A percentile compares a stretch with the other conserved stretches of the same genome.
Conservation (phyloP, 1,140 invertebrate species). For the Saxidomus purpurata region DNA sequence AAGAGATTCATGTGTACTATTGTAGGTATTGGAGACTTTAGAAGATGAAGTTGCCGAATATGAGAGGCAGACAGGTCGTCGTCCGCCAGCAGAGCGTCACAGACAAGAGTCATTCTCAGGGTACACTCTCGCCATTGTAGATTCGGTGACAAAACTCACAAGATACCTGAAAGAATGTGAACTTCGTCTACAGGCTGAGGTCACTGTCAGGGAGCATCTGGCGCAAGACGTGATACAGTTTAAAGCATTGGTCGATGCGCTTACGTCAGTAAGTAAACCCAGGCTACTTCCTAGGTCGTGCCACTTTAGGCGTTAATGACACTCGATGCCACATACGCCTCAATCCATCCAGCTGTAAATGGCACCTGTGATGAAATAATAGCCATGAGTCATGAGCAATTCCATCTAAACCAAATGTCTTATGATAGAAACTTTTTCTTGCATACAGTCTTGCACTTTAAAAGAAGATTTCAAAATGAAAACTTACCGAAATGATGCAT, state of each 20-base stretch:
- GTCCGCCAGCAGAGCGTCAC: slow-evolving; percentile 73
- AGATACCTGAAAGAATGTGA: slow-evolving; percentile 84
- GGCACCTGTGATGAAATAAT: too few relatives aligned
- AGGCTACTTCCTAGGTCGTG: too few relatives aligned
- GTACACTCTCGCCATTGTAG: slow-evolving; percentile 82
- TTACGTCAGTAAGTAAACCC: slow-evolving; percentile 81
- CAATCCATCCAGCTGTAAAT: too few relatives aligned
- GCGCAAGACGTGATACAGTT: slow-evolving; percentile 82
- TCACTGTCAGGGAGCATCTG: slow-evolving; percentile 81
- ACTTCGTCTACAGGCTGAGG: slow-evolving; percentile 77
- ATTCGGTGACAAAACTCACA: slow-evolving; percentile 81
- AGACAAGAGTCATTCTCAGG: slow-evolving; percentile 82
- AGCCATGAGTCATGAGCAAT: too few relatives aligned
- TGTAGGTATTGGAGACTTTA: slow-evolving; percentile 79
- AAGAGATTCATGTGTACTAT: too few relatives aligned
- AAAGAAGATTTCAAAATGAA: too few relatives aligned
- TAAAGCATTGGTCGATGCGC: slow-evolving; percentile 79
- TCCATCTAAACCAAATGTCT: too few relatives aligned
- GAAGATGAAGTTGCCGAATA: slow-evolving; percentile 82
- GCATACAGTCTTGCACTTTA: too few relatives aligned
- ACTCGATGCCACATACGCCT: too few relatives aligned
- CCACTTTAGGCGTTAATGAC: too few relatives aligned
- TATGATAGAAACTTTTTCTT: too few relatives aligned
- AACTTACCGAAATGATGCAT: too few relatives aligned
- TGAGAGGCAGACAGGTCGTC: slow-evolving; percentile 80